Percentiles rank a stretch among this genome's conserved stretches.
These are phyloP conservation scores for Aleiodes alternator DNA, from an alignment of 2,888 invertebrate genomes.

Conservation along the genomic window DNA sequence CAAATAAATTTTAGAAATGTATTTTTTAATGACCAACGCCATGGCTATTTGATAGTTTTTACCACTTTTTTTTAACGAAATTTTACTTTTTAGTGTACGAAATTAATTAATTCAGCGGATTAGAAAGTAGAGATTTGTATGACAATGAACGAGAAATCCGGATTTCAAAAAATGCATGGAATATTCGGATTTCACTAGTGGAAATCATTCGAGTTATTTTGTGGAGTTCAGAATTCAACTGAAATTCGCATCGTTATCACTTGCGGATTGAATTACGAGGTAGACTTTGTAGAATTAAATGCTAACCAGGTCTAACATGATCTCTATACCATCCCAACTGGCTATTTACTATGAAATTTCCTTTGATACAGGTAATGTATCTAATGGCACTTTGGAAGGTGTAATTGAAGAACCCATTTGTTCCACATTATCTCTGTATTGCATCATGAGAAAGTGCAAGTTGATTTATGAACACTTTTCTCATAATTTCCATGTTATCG, in stretches of 20 bases:
- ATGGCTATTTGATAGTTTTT: no score
- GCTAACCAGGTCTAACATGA: background rate
- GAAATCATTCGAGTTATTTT: conserved; percentile 22
- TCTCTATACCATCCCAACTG: background rate
- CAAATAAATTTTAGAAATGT: no score
- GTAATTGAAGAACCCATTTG: no score
- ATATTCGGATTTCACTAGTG: background rate
- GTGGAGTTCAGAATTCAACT: conserved; percentile 19
- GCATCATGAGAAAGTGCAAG: no score
- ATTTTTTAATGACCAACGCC: no score
- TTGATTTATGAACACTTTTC: no score
- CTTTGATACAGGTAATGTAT: background rate
- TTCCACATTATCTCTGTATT: no score
- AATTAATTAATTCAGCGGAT: background rate
- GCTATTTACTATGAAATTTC: background rate
- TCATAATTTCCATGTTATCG: no score
- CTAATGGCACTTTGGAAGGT: no score
- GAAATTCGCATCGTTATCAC: conserved; percentile 38
- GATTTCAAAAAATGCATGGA: background rate
- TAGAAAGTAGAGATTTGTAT: background rate
- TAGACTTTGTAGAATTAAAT: background rate
- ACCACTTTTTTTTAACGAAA: no score
- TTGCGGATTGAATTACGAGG: conserved; percentile 11
- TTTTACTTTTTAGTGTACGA: background rate
- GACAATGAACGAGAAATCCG: background rate